phyloP scores from a whole-genome alignment of 2,113 vertebrate species.

The Platichthys flesus region DNA sequence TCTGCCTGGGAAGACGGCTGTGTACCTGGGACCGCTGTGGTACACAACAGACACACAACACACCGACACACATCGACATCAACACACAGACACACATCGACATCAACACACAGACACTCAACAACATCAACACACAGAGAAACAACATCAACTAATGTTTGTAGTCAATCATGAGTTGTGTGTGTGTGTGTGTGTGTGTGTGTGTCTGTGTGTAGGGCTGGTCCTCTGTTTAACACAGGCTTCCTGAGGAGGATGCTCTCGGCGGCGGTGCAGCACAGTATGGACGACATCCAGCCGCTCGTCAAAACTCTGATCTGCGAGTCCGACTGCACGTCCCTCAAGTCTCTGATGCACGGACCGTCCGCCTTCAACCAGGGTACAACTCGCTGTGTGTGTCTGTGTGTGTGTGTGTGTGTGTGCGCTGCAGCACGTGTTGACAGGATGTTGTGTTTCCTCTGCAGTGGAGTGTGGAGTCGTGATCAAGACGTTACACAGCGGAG shows the following conservation, averaged over 20 bases:
- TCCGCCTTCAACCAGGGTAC: conserved; percentile 88
- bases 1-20: conserved; percentile 94
- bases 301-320: conserved; percentile 93
- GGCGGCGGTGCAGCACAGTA: conserved; percentile 87
- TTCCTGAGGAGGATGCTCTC: conserved; percentile 94
- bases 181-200: background rate
- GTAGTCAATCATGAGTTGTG: background rate
- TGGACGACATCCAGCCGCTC: conserved; percentile 92
- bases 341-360: conserved; percentile 79
- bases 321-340: conserved; percentile 91
- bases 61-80: background rate
- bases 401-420: background rate
- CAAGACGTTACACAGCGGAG: conserved; percentile 83
- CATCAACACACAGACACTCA: background rate
- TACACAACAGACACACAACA: conserved; percentile 56
- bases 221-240: conserved; percentile 91
- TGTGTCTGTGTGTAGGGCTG: conserved; percentile 82
- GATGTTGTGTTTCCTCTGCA: conserved; percentile 65
- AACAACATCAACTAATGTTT: background rate
- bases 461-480: conserved; percentile 92
- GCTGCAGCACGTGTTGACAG: background rate
- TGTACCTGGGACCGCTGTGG: conserved; percentile 95
- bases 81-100: background rate
- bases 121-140: background rate
- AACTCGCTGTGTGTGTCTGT: background rate